Base-by-base conservation (phyloP, 1,140 invertebrate genomes). In the Drosophila sulfurigaster region DNA sequence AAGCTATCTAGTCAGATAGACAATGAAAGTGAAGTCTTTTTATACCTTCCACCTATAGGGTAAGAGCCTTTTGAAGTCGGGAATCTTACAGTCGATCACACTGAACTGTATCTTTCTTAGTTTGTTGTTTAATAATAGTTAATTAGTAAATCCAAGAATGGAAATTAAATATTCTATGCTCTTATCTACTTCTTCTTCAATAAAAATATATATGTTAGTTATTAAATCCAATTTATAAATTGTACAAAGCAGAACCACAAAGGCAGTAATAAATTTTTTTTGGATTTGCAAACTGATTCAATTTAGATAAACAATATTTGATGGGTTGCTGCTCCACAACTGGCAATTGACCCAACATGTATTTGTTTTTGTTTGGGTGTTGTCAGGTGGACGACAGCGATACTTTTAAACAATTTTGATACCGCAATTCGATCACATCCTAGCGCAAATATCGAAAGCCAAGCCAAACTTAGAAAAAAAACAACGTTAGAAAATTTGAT, bases 401-500 rank as follows among this genome's bases (percentile, higher is more conserved):
- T 15, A 54, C 51, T 6, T 8, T 5, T 57, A 20, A 7, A 7
- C 6, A 57, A 57, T 49, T 46, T 48, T 11, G 51, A 48, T 57
- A 35, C 5, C 13, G 6, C 1, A 41, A 54, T 13, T 64, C 13
- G 2, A 5, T 57, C 25, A 57, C 13, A 41, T 4, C 41, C 51
- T 11, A 38, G 16, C 60, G 35, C 30, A 30, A 52, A 30, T 25
- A n/a, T 49, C 28, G 13, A 63, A 54, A 38, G 5, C 2, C 15
- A 28, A 45, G 11, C 66, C 16, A 11, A 25, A 58, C 43, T 48
- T 41, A 25, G 3, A 25, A 46, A 58, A 38, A 16, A 8, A 57
- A 16, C 13, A 70, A 20, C 51, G 16, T 28, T 51, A 56, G 41
- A 16, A 64, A 58, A 65, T 49, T 56, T 48, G 60, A 28, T 46